Percentiles rank a stretch among this genome's conserved stretches.
Evolutionary conservation across 2,888 invertebrate species (phyloP).

Genomic region (Cabera pusaria): DNA sequence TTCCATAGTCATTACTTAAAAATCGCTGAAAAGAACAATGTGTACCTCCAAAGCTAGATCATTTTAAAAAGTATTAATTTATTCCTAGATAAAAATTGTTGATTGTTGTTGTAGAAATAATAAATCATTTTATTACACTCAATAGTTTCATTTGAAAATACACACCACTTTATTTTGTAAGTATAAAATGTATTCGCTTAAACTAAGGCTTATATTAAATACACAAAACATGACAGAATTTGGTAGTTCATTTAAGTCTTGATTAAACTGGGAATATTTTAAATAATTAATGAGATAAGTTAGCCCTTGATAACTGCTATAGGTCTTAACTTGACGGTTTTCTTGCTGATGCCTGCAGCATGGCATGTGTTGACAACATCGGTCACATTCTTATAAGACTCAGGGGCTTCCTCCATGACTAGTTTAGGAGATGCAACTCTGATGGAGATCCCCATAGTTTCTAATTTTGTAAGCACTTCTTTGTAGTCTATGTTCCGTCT

Average conservation of each 20-base stretch:
- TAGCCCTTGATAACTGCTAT: slow-evolving; percentile 99
- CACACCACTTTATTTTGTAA: background rate
- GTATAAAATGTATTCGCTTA: slow-evolving; percentile 17
- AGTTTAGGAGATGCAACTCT: slow-evolving; percentile 99
- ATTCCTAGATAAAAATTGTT: slow-evolving; percentile 48
- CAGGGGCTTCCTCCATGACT: slow-evolving; percentile 99
- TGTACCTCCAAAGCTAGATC: slow-evolving; percentile 58
- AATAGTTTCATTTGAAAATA: slow-evolving; percentile 8
- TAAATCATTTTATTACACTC: slow-evolving; percentile 36
- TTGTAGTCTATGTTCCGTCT: slow-evolving; percentile 97
- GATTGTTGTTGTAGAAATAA: slow-evolving; percentile 49
- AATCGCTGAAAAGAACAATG: slow-evolving; percentile 39
- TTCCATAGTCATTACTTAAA: slow-evolving; percentile 42
- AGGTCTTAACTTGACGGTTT: slow-evolving; percentile 97
- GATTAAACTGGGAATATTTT: too few relatives aligned
- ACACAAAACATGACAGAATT: slow-evolving; percentile 16
- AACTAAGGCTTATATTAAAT: slow-evolving; percentile 12
- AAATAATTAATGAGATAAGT: slow-evolving; percentile 8
- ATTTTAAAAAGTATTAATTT: slow-evolving; percentile 64
- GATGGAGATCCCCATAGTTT: slow-evolving; percentile 95
- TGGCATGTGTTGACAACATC: slow-evolving; percentile 99
- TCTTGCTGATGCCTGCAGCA: slow-evolving; percentile 98
- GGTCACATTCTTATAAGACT: slow-evolving; percentile 99
- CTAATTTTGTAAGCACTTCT: slow-evolving; percentile 92
- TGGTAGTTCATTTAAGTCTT: too few relatives aligned